phyloP scores from a whole-genome alignment of 2,888 invertebrate species.

The Argyresthia albistria region DNA sequence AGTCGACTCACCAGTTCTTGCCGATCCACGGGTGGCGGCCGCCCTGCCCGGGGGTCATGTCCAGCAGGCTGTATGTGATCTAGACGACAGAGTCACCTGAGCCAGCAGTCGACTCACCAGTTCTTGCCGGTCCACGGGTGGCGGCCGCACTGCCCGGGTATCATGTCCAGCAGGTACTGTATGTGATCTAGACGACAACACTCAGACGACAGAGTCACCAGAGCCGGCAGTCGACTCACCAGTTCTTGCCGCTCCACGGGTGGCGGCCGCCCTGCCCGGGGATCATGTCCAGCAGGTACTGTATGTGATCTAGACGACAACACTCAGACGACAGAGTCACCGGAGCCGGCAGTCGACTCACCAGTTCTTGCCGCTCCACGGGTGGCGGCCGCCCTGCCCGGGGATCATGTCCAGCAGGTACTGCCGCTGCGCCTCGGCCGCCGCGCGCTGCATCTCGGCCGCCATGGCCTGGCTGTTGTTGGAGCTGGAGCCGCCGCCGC shows the following conservation, averaged over 20 bases:
- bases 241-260: constrained; percentile 54
- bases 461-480: constrained; percentile 51
- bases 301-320: constrained; percentile 93
- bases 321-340: background rate
- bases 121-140: constrained; percentile 60
- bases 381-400: constrained; percentile 53
- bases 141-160: constrained; percentile 74
- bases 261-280: constrained; percentile 70
- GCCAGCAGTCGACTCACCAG: no score
- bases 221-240: background rate
- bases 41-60: constrained; percentile 87
- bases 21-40: constrained; percentile 58
- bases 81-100: no score
- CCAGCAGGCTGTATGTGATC: constrained; percentile 73
- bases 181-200: no score
- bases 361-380: constrained; percentile 49
- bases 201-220: no score
- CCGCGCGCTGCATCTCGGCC: constrained; percentile 88
- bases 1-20: constrained; percentile 20
- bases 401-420: constrained; percentile 98
- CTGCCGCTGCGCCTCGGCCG: constrained; percentile 92
- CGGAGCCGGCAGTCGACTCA: background rate
- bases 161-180: constrained; percentile 97
- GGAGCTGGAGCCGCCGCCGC: constrained; percentile 27
- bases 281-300: constrained; percentile 97